A percentile compares a stretch with the other conserved stretches of the same genome.
These are phyloP conservation scores for Bimastos eiseni DNA, from an alignment of 2,888 invertebrate species.

Conservation along the genomic window DNA sequence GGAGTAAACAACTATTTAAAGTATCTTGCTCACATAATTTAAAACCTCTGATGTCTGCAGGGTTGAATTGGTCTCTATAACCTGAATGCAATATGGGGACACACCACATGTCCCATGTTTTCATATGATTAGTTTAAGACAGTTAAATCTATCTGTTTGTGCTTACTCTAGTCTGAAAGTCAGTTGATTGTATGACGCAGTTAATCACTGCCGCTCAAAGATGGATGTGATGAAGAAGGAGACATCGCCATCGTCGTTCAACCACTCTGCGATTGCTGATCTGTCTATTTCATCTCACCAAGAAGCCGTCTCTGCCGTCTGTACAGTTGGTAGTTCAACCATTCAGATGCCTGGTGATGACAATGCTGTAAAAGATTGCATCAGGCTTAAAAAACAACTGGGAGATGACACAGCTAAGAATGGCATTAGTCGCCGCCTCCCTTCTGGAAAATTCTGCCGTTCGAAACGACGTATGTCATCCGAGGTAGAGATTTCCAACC, in stretches of 20 bases:
- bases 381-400: background rate
- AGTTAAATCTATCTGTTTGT: background rate
- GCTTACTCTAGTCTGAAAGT: background rate
- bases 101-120: background rate
- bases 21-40: too few relatives aligned
- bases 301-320: background rate
- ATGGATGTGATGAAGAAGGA: background rate
- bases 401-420: background rate
- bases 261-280: background rate
- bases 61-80: too few relatives aligned
- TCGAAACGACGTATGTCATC: background rate
- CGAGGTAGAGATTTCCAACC: background rate
- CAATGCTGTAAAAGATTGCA: background rate
- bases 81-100: too few relatives aligned
- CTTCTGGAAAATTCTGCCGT: background rate
- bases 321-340: background rate
- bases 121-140: background rate
- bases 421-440: background rate
- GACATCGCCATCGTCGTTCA: background rate
- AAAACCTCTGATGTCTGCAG: too few relatives aligned
- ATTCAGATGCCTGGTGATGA: background rate
- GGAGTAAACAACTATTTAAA: too few relatives aligned
- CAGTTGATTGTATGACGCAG: background rate
- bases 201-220: background rate
- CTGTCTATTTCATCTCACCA: background rate